Evolutionary conservation across 2,797 vertebrate genomes (phyloP).

Genomic region (Todus mexicanus): DNA sequence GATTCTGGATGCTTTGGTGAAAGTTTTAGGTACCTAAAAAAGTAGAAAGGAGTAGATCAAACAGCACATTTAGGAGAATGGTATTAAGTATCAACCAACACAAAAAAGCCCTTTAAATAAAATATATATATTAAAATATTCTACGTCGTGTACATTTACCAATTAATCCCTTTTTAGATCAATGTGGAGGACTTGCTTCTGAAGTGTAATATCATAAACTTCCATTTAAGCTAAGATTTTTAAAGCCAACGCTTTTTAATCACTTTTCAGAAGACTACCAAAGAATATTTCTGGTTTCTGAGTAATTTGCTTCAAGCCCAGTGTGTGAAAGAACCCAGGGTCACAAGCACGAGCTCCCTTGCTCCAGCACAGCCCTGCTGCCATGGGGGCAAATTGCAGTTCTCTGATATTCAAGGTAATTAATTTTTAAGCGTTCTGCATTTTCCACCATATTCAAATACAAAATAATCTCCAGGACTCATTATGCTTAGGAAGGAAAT

Average conservation of each 20-base stretch:
- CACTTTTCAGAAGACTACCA: not conserved
- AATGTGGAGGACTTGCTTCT: not conserved
- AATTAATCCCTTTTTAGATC: not conserved
- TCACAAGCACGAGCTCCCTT: not conserved
- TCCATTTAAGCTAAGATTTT: not conserved
- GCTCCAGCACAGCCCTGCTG: not conserved
- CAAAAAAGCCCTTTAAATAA: not conserved
- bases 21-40: constrained; percentile 90
- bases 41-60: not conserved
- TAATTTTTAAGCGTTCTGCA: not conserved
- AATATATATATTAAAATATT: not conserved
- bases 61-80: not conserved
- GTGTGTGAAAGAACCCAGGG: not conserved
- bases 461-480: not conserved
- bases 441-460: not conserved
- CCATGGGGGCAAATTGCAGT: not conserved
- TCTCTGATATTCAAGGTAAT: not conserved
- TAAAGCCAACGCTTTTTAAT: not conserved
- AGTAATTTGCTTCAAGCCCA: not conserved
- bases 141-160: too few species aligned
- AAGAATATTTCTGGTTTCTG: not conserved
- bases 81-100: not conserved
- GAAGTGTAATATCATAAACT: not conserved
- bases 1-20: constrained; percentile 94
- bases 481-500: not conserved